phyloP scores from a whole-genome alignment of 2,113 vertebrate genomes.

The Lepisosteus osseus region DNA sequence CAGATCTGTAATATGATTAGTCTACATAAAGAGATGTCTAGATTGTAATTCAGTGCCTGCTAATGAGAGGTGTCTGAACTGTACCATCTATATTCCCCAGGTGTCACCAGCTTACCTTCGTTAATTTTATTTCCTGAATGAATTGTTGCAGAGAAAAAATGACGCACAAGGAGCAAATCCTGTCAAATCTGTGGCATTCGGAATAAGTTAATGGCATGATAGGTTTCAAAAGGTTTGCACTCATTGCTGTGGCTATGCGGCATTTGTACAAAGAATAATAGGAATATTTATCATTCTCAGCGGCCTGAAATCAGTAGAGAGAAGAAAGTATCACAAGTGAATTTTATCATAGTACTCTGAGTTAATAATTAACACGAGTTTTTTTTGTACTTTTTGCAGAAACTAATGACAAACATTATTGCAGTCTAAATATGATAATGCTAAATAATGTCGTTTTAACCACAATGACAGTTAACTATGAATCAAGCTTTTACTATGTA shows the following conservation, averaged over 20 bases:
- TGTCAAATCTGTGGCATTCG: slow-evolving; percentile 11
- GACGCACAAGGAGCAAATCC: slow-evolving; percentile 19
- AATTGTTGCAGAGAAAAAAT: not conserved
- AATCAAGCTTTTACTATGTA: no score
- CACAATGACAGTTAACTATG: no score
- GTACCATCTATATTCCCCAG: slow-evolving; percentile 60
- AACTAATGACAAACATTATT: no score
- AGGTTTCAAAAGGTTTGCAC: slow-evolving; percentile 7
- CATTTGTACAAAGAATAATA: slow-evolving; percentile 26
- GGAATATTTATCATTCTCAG: no score
- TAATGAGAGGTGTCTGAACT: slow-evolving; percentile 80
- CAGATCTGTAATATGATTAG: slow-evolving; percentile 73
- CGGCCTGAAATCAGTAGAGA: no score
- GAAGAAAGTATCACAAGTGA: no score
- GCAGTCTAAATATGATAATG: no score
- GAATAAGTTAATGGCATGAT: not conserved
- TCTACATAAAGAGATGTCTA: slow-evolving; percentile 76
- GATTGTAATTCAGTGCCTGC: slow-evolving; percentile 74
- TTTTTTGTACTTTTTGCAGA: no score
- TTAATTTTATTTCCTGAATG: slow-evolving; percentile 21
- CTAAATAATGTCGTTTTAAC: no score
- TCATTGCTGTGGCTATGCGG: not conserved
- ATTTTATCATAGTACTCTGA: no score
- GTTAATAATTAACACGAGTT: no score
- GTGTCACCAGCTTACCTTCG: slow-evolving; percentile 65